Conservation (phyloP, 2,888 invertebrate species). For the Xestobium rufovillosum region DNA sequence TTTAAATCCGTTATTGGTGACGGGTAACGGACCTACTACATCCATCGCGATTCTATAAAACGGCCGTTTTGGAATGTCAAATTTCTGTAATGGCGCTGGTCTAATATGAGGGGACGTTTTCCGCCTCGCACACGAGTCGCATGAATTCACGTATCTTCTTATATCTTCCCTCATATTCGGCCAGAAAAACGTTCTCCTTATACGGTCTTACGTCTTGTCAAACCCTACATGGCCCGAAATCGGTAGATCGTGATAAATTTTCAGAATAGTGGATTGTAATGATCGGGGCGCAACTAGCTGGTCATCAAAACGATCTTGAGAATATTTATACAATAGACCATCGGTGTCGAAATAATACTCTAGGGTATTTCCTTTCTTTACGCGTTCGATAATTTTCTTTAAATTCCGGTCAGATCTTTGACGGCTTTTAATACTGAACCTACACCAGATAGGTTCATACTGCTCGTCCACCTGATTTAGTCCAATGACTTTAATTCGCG, state of each 20-base stretch:
- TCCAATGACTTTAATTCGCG: slow-evolving; percentile 14
- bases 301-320: background rate
- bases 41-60: slow-evolving; percentile 26
- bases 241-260: slow-evolving; percentile 19
- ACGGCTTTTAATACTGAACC: background rate
- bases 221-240: slow-evolving; percentile 23
- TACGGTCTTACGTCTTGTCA: slow-evolving; percentile 19
- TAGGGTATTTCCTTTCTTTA: background rate
- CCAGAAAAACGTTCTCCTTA: slow-evolving; percentile 20
- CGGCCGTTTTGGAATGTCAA: slow-evolving; percentile 19
- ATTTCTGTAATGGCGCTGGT: slow-evolving; percentile 22
- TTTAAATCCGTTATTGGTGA: slow-evolving; percentile 22
- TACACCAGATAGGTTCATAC: slow-evolving; percentile 10
- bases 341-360: background rate
- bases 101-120: slow-evolving; percentile 16
- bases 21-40: slow-evolving; percentile 28
- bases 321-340: background rate
- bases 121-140: slow-evolving; percentile 20
- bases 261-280: slow-evolving; percentile 2
- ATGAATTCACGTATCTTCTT: slow-evolving; percentile 16
- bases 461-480: background rate
- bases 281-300: background rate
- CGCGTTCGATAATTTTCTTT: background rate
- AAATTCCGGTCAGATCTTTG: background rate
- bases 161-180: slow-evolving; percentile 17